phyloP scores from a whole-genome alignment of 37 sponge, comb jelly and placozoan species.

The Beroe ovata region DNA sequence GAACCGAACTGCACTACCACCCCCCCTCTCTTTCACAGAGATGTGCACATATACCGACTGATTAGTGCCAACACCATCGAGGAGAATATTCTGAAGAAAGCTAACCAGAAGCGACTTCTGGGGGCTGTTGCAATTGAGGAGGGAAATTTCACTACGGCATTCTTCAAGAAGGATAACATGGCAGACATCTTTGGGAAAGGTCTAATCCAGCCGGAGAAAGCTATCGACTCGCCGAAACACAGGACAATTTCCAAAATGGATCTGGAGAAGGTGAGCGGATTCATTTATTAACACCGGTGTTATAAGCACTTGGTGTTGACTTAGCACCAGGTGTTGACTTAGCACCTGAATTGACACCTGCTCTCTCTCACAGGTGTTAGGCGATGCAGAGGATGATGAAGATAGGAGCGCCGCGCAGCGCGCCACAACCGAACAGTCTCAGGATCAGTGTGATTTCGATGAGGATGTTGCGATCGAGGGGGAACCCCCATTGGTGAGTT shows the following conservation, averaged over 20 bases:
- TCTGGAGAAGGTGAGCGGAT: conserved; percentile 74
- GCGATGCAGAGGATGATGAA: conserved; percentile 82
- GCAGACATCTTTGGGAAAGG: conserved; percentile 5
- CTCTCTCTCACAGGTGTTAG: conserved; percentile 72
- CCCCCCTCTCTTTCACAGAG: conserved; percentile 69
- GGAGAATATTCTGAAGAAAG: conserved; percentile 98
- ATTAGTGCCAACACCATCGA: conserved; percentile 90
- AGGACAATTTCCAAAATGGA: conserved; percentile 72
- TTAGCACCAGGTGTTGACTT: too few species aligned
- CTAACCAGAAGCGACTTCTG: conserved; percentile 92
- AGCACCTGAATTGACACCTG: too few species aligned
- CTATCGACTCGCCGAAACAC: conserved; percentile 41
- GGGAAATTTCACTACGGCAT: conserved; percentile 93
- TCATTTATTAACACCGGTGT: too few species aligned
- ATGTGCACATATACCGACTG: conserved; percentile 97
- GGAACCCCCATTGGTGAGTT: conserved; percentile 54
- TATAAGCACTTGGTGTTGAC: too few species aligned
- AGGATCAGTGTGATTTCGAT: conserved; percentile 92
- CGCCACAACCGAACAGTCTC: conserved; percentile 84
- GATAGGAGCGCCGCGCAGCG: conserved; percentile 81
- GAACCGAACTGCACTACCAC: not conserved
- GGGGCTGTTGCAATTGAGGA: conserved; percentile 96
- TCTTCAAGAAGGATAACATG: conserved; percentile 85
- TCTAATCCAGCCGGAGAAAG: not conserved
- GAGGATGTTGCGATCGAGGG: conserved; percentile 74